Evolutionary conservation across 2,113 vertebrate species (phyloP).

Genomic region (Amphilophus citrinellus): DNA sequence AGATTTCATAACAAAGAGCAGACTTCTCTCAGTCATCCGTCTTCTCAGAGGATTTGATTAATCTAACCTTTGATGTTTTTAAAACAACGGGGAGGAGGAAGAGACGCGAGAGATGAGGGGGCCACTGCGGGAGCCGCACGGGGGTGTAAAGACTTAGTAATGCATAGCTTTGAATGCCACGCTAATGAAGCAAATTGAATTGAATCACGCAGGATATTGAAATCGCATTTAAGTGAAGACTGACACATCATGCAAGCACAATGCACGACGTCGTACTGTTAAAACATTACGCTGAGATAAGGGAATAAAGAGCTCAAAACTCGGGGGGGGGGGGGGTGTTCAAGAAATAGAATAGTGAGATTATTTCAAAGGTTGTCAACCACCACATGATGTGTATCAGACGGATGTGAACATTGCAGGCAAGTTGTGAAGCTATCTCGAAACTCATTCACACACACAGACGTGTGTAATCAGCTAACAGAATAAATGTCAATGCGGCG

Average conservation of each 20-base stretch:
- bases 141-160: constrained; percentile 48
- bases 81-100: constrained; percentile 57
- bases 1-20: constrained; percentile 50
- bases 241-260: constrained; percentile 31
- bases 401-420: background rate
- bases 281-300: constrained; percentile 17
- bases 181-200: constrained; percentile 69
- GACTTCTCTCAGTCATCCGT: constrained; percentile 52
- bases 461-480: background rate
- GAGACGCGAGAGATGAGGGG: constrained; percentile 31
- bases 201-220: constrained; percentile 51
- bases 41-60: constrained; percentile 62
- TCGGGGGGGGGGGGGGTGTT: background rate
- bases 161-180: constrained; percentile 50
- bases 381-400: background rate
- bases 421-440: background rate
- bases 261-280: constrained; percentile 12
- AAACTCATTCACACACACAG: background rate
- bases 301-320: constrained; percentile 6
- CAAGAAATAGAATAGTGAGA: constrained; percentile 12
- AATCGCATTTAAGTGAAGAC: constrained; percentile 10
- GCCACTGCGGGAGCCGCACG: constrained; percentile 26
- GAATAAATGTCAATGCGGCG: background rate
- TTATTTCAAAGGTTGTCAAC: background rate
- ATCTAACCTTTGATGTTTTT: constrained; percentile 68